These are phyloP conservation scores for Crotalus viridis DNA, from an alignment of 2,113 vertebrate species.

Conservation along the genomic window DNA sequence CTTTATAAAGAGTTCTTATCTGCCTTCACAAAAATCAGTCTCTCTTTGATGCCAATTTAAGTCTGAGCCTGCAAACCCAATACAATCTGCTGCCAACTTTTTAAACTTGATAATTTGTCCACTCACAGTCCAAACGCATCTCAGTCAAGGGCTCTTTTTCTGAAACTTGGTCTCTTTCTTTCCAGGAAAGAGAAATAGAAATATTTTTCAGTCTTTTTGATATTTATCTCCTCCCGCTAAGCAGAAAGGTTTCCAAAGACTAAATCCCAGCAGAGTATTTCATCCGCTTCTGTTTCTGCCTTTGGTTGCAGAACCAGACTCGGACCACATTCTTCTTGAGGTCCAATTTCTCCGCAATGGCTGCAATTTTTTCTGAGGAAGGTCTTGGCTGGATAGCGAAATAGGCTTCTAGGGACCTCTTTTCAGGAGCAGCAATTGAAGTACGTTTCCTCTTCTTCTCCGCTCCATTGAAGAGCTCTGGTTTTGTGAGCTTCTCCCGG, in stretches of 20 bases:
- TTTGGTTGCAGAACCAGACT: constrained; percentile 99
- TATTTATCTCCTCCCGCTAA: constrained; percentile 30
- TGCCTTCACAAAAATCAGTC: constrained; percentile 55
- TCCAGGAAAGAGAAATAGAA: constrained; percentile 10
- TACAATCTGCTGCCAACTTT: constrained; percentile 6
- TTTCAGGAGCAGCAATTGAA: constrained; percentile 95
- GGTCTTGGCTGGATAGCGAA: constrained; percentile 96
- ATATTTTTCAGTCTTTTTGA: background rate
- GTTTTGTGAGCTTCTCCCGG: constrained; percentile 96
- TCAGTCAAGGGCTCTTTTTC: background rate
- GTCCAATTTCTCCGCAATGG: constrained; percentile 96
- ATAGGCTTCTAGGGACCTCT: constrained; percentile 95
- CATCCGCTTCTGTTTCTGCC: constrained; percentile 99
- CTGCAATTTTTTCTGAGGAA: constrained; percentile 97
- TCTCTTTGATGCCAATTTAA: constrained; percentile 13
- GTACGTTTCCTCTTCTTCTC: constrained; percentile 98
- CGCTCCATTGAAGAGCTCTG: constrained; percentile 94
- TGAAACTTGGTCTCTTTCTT: constrained; percentile 38
- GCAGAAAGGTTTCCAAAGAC: background rate
- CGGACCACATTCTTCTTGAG: constrained; percentile 99
- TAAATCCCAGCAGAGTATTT: constrained; percentile 97
- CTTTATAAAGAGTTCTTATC: constrained; percentile 73
- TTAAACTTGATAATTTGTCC: constrained; percentile 42
- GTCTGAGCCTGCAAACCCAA: constrained; percentile 2
- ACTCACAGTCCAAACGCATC: constrained; percentile 9